Evolutionary conservation across 2,888 invertebrate genomes (phyloP).

Genomic region (Aethes cnicana): DNA sequence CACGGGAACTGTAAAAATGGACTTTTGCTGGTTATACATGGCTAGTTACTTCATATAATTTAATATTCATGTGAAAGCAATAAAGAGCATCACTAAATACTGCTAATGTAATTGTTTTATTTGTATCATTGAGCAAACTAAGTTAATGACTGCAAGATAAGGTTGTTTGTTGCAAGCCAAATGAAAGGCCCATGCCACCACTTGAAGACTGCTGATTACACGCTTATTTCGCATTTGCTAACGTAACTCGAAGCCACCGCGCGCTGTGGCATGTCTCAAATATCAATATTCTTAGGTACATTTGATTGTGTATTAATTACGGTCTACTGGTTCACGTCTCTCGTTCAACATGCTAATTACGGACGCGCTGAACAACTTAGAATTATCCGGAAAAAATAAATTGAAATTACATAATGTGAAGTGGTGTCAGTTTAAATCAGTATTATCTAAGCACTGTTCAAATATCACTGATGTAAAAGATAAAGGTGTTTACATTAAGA

Average conservation of each 20-base stretch:
- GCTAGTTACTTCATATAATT: background rate
- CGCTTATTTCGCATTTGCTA: conserved; percentile 23
- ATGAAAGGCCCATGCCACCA: conserved; percentile 38
- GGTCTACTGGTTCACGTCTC: conserved; percentile 5
- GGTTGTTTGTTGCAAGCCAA: conserved; percentile 54
- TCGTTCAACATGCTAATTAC: conserved; percentile 19
- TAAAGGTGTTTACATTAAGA: conserved; percentile 59
- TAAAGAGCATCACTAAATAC: no score
- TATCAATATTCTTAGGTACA: no score
- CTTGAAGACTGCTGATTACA: conserved; percentile 36
- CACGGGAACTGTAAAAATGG: no score
- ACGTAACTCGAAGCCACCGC: conserved; percentile 17
- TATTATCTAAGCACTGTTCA: conserved; percentile 50
- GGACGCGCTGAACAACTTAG: conserved; percentile 31
- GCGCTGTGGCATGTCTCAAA: conserved; percentile 2
- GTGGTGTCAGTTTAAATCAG: conserved; percentile 59
- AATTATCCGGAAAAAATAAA: conserved; percentile 37
- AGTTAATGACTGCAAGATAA: conserved; percentile 70
- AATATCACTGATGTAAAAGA: conserved; percentile 48
- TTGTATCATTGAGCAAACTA: conserved; percentile 46
- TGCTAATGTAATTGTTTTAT: conserved; percentile 43
- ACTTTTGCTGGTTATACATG: background rate
- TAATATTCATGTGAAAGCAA: no score
- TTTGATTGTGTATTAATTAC: background rate
- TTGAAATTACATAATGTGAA: conserved; percentile 38